Evolutionary conservation across 2,888 invertebrate genomes (phyloP).

Genomic region (Cephus nigrinus): DNA sequence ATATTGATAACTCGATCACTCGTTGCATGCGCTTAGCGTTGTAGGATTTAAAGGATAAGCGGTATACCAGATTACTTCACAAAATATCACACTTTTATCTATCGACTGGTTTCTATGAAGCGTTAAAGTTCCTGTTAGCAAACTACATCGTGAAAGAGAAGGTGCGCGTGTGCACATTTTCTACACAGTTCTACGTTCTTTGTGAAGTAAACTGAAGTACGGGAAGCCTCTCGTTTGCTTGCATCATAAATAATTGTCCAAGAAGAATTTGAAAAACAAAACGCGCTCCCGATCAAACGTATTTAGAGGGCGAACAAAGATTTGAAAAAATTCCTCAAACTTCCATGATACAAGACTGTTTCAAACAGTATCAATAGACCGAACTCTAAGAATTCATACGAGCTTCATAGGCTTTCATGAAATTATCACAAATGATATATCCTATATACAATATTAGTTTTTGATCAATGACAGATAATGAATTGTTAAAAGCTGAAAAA

Average conservation of each 20-base stretch:
- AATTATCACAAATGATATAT: not conserved
- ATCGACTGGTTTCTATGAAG: slow-evolving; percentile 20
- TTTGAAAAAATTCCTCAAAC: not conserved
- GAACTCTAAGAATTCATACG: not conserved
- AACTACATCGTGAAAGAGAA: slow-evolving; percentile 25
- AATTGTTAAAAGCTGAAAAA: not conserved
- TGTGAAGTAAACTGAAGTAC: slow-evolving; percentile 37
- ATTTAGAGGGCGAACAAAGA: not conserved
- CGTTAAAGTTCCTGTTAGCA: slow-evolving; percentile 22
- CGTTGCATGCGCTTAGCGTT: slow-evolving; percentile 49
- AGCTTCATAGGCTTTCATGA: not conserved
- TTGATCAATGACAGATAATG: not conserved
- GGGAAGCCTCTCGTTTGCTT: slow-evolving; percentile 35
- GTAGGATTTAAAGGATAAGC: slow-evolving; percentile 26
- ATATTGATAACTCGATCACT: slow-evolving; percentile 37
- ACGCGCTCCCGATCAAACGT: not conserved
- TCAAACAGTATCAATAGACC: not conserved
- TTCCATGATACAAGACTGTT: not conserved
- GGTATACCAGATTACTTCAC: slow-evolving; percentile 23
- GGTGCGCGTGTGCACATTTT: slow-evolving; percentile 22
- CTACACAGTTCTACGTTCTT: slow-evolving; percentile 29
- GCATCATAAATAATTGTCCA: slow-evolving; percentile 11
- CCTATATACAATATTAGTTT: not conserved
- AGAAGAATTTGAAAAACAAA: not conserved
- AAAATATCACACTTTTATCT: not conserved